Base-by-base conservation (phyloP, 2,113 vertebrate genomes). In the Uria aalge region DNA sequence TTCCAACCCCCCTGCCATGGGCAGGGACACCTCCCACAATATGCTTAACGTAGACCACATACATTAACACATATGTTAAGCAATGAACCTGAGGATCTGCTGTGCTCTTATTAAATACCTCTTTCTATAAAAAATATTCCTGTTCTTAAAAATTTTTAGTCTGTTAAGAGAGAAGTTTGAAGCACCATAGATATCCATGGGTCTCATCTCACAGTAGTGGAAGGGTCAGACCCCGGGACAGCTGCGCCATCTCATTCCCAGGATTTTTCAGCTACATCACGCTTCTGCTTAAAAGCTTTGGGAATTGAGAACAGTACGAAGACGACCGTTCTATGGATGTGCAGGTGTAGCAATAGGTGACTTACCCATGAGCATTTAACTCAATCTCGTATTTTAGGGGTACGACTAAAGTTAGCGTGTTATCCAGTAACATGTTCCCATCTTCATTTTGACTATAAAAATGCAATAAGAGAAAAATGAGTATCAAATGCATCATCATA, bases 281-380 rank as follows among this genome's bases (percentile, higher is more conserved):
- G 12, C 8, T 55, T 88, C 32, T 56, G 26, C 38, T 59, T 55
- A 43, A 85, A 88, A 87, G 8, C 11, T 56, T 18, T 3, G 48
- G 20, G 59, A 80, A 69, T 67, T 87, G 18, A 56, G 10, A 53
- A 43, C 3, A 82, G 29, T 23, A 59, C 47, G 27, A 76, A 57
- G 50, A 67, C 32, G 75, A 36, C 38, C 85, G 30, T 79, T 60
- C 34, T 56, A 3, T 17, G 10, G 34, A 41, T 29, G 9, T 62
- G 40, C 56, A 75, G 41, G 26, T 50, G 26, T 9, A 72, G 19
- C 22, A 87, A 62, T 0, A 85, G 60, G 13, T 76, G 50, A 95
- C 99, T 99, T 96, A 99, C 99, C 99, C 99, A 6, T 99, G 98
- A 92, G 98, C 90, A 86, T 98, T 97, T 59, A 99, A 88, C 59